These are phyloP conservation scores for Bolborhynchus lineola DNA, from an alignment of 2,113 vertebrate genomes.

Conservation along the genomic window DNA sequence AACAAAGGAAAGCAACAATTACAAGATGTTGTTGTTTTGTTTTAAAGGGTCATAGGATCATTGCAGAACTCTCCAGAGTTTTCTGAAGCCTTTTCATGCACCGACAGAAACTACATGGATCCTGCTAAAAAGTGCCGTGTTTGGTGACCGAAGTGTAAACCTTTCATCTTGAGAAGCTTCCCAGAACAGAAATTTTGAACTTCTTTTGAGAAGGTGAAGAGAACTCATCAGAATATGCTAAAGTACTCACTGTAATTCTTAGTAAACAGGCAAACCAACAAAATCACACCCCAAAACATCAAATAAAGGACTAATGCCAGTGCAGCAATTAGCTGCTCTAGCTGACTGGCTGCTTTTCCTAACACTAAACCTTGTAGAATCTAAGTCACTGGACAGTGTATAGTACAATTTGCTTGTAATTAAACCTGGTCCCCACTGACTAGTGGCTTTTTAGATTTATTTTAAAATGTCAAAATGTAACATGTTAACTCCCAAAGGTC, in stretches of 20 bases:
- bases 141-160: slow-evolving; percentile 77
- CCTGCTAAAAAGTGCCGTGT: slow-evolving; percentile 85
- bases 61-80: slow-evolving; percentile 93
- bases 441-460: background rate
- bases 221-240: background rate
- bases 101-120: slow-evolving; percentile 81
- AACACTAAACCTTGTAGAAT: background rate
- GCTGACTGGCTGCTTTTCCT: background rate
- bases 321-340: background rate
- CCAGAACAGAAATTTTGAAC: background rate
- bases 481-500: background rate
- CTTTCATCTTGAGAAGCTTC: background rate
- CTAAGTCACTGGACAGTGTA: background rate
- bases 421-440: background rate
- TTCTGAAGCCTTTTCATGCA: slow-evolving; percentile 88
- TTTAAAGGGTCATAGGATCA: slow-evolving; percentile 88
- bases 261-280: background rate
- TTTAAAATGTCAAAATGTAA: background rate
- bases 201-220: background rate
- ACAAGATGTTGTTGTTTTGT: background rate
- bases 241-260: background rate
- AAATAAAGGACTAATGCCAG: background rate
- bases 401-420: background rate
- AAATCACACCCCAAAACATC: background rate
- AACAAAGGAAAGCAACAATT: background rate